Conservation (phyloP, 37 sponge, comb jelly and placozoan species). For the Aplysina aerophoba region DNA sequence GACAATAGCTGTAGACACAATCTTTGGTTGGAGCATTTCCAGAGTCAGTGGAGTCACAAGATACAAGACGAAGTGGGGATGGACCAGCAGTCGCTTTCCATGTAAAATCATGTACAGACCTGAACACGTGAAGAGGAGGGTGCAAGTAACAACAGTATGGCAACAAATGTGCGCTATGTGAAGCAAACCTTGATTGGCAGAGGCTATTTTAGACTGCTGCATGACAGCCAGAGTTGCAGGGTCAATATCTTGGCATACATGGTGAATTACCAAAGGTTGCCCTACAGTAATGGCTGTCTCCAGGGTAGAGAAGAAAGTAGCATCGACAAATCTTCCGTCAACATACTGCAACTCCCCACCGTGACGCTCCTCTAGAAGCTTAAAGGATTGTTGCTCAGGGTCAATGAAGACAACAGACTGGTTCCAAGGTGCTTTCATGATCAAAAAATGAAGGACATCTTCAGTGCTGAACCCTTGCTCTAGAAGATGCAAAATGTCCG, state of each 20-base stretch:
- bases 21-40: conserved; percentile 7
- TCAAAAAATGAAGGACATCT: neutral
- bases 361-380: neutral
- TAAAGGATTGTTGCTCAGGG: neutral
- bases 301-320: neutral
- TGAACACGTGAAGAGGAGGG: neutral
- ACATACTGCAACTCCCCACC: neutral
- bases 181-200: conserved; percentile 1
- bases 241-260: neutral
- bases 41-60: conserved; percentile 51
- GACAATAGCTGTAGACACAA: conserved; percentile 20
- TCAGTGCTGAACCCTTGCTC: neutral
- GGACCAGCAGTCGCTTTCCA: conserved; percentile 57
- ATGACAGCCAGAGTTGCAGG: neutral
- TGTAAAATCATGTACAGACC: conserved; percentile 45
- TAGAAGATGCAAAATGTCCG: neutral
- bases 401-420: conserved; percentile 14
- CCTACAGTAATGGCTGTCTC: conserved; percentile 10
- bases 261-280: conserved; percentile 1
- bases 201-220: neutral
- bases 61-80: conserved; percentile 53
- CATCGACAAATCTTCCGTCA: neutral
- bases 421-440: neutral
- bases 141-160: neutral
- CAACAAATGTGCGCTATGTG: neutral